phyloP scores from a whole-genome alignment of 2,113 vertebrate species.

The Sander vitreus region DNA sequence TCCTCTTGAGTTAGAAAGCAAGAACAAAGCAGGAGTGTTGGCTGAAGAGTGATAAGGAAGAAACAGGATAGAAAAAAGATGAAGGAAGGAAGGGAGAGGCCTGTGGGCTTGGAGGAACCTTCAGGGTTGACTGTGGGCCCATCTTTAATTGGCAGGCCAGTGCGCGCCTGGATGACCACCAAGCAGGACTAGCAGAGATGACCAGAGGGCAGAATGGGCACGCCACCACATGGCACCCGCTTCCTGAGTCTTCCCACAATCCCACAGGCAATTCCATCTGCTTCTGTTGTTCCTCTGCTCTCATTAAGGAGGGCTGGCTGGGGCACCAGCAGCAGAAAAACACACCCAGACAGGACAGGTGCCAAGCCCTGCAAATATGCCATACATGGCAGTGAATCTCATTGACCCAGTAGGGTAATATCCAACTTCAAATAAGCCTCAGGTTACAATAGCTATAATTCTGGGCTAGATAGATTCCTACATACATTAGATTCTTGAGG shows the following conservation, averaged over 20 bases:
- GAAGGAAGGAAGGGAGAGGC: constrained; percentile 51
- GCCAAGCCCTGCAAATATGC: constrained; percentile 62
- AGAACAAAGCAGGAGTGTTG: constrained; percentile 69
- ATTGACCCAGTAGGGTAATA: constrained; percentile 73
- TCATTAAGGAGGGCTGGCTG: constrained; percentile 73
- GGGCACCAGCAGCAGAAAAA: constrained; percentile 41
- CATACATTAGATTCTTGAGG: not conserved
- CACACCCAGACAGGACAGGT: constrained; percentile 71
- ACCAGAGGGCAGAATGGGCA: constrained; percentile 75
- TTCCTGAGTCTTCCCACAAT: constrained; percentile 73
- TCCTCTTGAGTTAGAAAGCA: constrained; percentile 49
- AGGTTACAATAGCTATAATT: constrained; percentile 36
- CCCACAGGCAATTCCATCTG: constrained; percentile 83
- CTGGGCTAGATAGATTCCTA: constrained; percentile 9
- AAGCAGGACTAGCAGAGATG: constrained; percentile 71
- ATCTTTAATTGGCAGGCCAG: constrained; percentile 82
- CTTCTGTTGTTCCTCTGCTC: constrained; percentile 69
- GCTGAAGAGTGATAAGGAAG: constrained; percentile 49
- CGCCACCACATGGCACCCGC: constrained; percentile 76
- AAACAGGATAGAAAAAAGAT: constrained; percentile 35
- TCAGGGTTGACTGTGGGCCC: constrained; percentile 73
- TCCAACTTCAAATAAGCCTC: constrained; percentile 62
- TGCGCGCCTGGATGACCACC: constrained; percentile 77
- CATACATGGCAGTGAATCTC: constrained; percentile 57
- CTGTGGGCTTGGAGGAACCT: constrained; percentile 66